A percentile compares a stretch with the other conserved stretches of the same genome.
These are phyloP conservation scores for Grus americana DNA, from an alignment of 2,113 vertebrate genomes.

Conservation along the genomic window DNA sequence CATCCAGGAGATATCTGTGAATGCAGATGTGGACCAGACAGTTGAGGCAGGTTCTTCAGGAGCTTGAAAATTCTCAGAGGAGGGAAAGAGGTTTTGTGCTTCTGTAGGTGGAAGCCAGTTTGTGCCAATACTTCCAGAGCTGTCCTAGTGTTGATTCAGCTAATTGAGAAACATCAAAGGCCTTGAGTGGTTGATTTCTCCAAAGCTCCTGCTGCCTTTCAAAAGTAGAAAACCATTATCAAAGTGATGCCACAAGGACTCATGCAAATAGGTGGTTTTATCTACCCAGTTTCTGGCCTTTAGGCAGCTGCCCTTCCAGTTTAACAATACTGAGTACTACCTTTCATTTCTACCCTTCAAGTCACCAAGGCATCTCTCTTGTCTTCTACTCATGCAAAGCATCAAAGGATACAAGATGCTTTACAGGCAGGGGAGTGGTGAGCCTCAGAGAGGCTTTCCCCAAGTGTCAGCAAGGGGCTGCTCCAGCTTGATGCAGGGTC, in stretches of 20 bases:
- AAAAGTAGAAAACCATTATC: neutral
- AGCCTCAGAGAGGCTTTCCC: neutral
- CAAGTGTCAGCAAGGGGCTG: neutral
- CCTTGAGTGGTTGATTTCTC: neutral
- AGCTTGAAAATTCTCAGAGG: neutral
- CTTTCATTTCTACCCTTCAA: neutral
- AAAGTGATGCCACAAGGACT: neutral
- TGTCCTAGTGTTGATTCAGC: neutral
- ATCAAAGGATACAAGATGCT: neutral
- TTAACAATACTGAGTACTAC: neutral
- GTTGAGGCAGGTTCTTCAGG: neutral
- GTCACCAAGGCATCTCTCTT: neutral
- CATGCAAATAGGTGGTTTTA: neutral
- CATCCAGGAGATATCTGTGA: neutral
- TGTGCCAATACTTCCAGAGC: neutral
- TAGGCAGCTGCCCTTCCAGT: neutral
- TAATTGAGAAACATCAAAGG: neutral
- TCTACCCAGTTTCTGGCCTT: neutral
- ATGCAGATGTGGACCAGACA: neutral
- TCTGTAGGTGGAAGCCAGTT: neutral
- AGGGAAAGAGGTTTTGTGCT: neutral
- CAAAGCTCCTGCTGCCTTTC: neutral
- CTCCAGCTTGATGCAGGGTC: neutral
- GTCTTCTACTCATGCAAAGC: neutral
- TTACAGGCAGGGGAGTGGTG: neutral